Base-by-base conservation (phyloP, 1,140 invertebrate genomes). In the Colletes gigas region DNA sequence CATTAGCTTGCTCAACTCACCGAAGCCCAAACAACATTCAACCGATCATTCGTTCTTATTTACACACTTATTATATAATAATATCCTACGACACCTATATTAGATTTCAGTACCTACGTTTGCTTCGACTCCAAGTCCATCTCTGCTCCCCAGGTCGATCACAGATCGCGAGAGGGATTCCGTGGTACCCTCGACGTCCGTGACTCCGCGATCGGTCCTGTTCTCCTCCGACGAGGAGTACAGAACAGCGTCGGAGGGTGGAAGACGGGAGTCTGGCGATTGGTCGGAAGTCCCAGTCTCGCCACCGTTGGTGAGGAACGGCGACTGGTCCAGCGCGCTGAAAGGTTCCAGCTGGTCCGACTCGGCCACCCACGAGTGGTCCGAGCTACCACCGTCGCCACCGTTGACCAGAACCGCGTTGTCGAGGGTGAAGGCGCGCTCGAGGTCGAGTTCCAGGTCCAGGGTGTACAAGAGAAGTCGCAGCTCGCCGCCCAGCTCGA, bases 211-310 rank as follows among this genome's bases (percentile, higher is more conserved):
- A 71, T 95, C 95, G 1, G 94, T 96, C 6, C 93, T 97, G 9
- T 96, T 97, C 81, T 97, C 97, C 0, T 97, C 96, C 1, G 96
- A 97, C 84, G 97, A 98, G 89, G 97, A 97, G 88, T 97, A 97
- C 82, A 94, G 96, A 86, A 97, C 97, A 1, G 97, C 97, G 5
- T 97, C 97, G 0, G 96, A 97, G 91, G 96, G 93, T 65, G 93
- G 93, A 7, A 88, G 94, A 44, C 86, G 93, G 57, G 93, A 93
- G 55, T 93, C 92, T 0, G 92, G 92, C 12, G 92, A 93, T 70
- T 93, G 92, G 92, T 92, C 92, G 0, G 92, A 92, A 57, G 89
- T 92, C 52, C 91, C 90, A 0, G 88, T 90, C 0, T 91, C 91
- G 0, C 92, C 92, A 10, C 89, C 92, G 10, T 62, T 92, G 0